Conservation (phyloP, 2,888 invertebrate species). For the Gasteruption jaculator region DNA sequence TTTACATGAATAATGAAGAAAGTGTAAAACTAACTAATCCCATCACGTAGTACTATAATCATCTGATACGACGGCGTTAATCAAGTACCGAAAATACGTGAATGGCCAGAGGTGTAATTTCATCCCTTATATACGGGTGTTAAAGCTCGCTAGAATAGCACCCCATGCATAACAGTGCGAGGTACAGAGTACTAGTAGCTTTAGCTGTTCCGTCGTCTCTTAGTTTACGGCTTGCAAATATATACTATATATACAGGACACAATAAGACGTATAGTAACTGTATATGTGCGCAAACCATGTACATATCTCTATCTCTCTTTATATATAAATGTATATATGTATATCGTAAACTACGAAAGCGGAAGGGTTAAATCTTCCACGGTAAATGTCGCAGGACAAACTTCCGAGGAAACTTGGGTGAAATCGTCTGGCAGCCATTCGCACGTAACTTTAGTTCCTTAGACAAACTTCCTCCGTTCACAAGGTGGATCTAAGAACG, state of each 20-base stretch:
- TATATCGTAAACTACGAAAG: conserved; percentile 35
- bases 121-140: conserved; percentile 35
- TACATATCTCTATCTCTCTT: too few relatives aligned
- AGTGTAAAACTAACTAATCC: conserved; percentile 30
- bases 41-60: conserved; percentile 31
- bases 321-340: too few relatives aligned
- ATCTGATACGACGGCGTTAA: conserved; percentile 33
- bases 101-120: conserved; percentile 36
- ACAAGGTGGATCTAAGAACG: too few relatives aligned
- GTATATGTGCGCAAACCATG: too few relatives aligned
- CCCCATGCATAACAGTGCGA: conserved; percentile 39
- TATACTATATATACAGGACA: too few relatives aligned
- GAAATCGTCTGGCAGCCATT: conserved; percentile 35
- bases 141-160: conserved; percentile 39
- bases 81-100: conserved; percentile 40
- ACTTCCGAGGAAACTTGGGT: conserved; percentile 38
- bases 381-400: conserved; percentile 39
- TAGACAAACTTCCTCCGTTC: too few relatives aligned
- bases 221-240: too few relatives aligned
- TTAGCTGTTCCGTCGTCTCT: too few relatives aligned
- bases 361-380: conserved; percentile 42
- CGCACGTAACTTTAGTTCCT: too few relatives aligned
- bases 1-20: too few relatives aligned
- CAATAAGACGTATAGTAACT: too few relatives aligned
- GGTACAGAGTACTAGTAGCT: too few relatives aligned